Evolutionary conservation across 2,888 invertebrate species (phyloP), one percentile per base, ranked within the genome.

Genomic region (Leptodirus hochenwartii): DNA sequence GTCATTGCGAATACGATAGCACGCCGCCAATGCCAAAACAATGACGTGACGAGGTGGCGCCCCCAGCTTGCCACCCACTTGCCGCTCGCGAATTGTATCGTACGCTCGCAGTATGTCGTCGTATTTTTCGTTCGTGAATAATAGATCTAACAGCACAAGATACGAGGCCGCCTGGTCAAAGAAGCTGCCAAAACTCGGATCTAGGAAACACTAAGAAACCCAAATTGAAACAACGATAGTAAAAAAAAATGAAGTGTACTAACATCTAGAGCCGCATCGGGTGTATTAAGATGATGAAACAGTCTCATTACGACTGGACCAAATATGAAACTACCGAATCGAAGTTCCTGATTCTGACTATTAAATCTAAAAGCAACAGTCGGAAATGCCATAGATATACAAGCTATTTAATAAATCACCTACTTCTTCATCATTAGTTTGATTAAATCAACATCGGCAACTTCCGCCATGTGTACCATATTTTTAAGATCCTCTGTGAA

Each of bases 401-500:
- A 11, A 6, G 17, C 10, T 10, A 30, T 15, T 25, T 3, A n/a
- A 12, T 26, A 10, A 32, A 4, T 17, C 30, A 37, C 55, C 51
- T 56, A 75, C 69, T 70, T 76, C 50, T 64, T 62, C 37, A 80
- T 55, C 80, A 84, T 82, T 41, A 65, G 59, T 5, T 61, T 43
- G 2, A 76, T 47, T 11, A 82, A 53, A 5, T 69, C 54, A 9
- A 79, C 39, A 47, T 84, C 81, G 17, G 56, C 59, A 15, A 62
- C 64, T 34, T 74, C 66, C 3, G 67, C 66, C 30, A 84, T 50
- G 45, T 82, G 74, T 4, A 78, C 48, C 68, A 82, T 76, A 47
- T 77, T 78, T 50, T 82, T 84, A 8, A 85, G 55, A 53, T 85
- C 85, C 56, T 84, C 84, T 4, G 82, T 80, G 45, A 82, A 85